Evolutionary conservation across 2,113 vertebrate genomes (phyloP).

Genomic region (mouse (Mus musculus)): DNA sequence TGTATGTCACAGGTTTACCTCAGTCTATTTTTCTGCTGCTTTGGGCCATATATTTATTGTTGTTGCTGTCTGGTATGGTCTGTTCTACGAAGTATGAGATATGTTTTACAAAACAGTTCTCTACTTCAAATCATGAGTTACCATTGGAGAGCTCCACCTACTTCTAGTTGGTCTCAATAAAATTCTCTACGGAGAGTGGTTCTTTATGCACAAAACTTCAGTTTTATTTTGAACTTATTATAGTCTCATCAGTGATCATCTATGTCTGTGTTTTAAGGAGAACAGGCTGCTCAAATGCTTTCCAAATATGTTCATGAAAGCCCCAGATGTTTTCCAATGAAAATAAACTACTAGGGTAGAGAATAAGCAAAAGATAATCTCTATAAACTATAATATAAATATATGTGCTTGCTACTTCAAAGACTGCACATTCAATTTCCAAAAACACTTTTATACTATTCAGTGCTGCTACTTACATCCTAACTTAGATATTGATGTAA

Average conservation of each 20-base stretch:
- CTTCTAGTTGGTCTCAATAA: neutral
- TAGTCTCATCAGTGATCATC: neutral
- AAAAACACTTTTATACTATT: neutral
- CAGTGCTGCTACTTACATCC: neutral
- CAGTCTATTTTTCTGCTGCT: neutral
- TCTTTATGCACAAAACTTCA: neutral
- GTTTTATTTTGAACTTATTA: conserved; percentile 25
- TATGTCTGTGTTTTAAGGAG: neutral
- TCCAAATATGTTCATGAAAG: neutral
- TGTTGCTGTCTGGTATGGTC: neutral
- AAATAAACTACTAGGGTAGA: neutral
- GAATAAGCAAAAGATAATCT: neutral
- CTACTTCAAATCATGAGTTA: neutral
- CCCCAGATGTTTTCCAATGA: neutral
- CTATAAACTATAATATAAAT: neutral
- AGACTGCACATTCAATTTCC: neutral
- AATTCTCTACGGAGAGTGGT: neutral
- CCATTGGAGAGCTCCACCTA: neutral
- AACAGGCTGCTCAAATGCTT: neutral
- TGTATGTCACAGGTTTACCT: neutral
- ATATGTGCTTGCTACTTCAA: neutral
- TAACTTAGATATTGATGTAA: neutral
- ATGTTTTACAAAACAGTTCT: neutral
- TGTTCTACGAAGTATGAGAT: neutral
- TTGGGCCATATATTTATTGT: neutral